Evolutionary conservation across 2,888 invertebrate genomes (phyloP).

Genomic region (Trimorus sp.): DNA sequence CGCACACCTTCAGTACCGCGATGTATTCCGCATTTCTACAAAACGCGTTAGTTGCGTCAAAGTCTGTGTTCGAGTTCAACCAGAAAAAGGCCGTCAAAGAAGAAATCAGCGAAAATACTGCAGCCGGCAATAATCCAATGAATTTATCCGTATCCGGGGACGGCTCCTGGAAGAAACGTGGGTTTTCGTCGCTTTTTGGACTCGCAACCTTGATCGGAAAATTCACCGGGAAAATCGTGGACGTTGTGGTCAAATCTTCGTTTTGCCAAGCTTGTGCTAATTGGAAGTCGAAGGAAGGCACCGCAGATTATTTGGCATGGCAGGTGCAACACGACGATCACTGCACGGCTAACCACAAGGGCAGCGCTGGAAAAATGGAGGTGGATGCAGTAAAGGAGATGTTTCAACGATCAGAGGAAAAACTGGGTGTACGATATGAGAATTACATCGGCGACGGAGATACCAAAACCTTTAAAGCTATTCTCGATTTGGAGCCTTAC

Average conservation of each 20-base stretch:
- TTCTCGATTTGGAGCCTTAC: neutral
- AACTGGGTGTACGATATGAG: conserved; percentile 1
- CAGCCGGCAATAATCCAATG: conserved; percentile 23
- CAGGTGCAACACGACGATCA: neutral
- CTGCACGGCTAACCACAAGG: neutral
- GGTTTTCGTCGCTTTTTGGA: neutral
- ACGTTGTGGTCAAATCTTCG: conserved; percentile 23
- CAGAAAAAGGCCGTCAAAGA: too few species aligned
- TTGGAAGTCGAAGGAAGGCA: conserved; percentile 13
- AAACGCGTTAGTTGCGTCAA: conserved; percentile 38
- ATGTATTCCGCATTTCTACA: conserved; percentile 42
- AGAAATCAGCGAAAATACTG: too few species aligned
- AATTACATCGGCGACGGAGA: conserved; percentile 4
- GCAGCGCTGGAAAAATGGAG: too few species aligned
- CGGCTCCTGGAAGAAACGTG: conserved; percentile 22
- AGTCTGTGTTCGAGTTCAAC: conserved; percentile 46
- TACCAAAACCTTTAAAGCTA: conserved; percentile 2
- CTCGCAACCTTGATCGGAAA: conserved; percentile 5
- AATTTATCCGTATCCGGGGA: conserved; percentile 12
- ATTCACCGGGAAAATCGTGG: conserved; percentile 9
- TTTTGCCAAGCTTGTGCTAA: conserved; percentile 35
- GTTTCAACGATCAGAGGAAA: neutral
- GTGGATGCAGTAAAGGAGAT: neutral
- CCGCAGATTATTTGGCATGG: too few species aligned
- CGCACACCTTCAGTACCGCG: conserved; percentile 13